Evolutionary conservation across 2,797 vertebrate genomes (phyloP), one percentile per base, ranked within the genome.

Genomic region (Diglossa cyanea): DNA sequence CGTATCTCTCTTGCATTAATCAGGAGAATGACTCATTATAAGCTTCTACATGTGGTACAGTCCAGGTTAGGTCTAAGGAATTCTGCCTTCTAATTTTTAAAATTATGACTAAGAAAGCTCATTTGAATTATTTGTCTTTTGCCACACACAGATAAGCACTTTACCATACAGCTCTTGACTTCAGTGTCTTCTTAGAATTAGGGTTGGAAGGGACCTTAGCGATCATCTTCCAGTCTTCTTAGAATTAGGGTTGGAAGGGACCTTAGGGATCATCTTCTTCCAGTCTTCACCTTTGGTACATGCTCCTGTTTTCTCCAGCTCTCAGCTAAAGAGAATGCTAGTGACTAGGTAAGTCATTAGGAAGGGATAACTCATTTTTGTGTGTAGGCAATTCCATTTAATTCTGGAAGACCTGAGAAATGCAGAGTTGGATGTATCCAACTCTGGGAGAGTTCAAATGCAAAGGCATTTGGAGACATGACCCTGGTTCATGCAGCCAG

Each of bases 101-200:
- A 81, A 74, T 90, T 88, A 94, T 95, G 90, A 91, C 85, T 94
- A 86, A 96, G 94, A 94, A 86, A 78, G 76, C 89, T 96, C 75
- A 88, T 95, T 88, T 88, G 76, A 94, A 84, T 95, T 87, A 47
- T n/a, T 94, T 93, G 87, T 92, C 82, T 91, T 84, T 86, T 90
- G 79, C 94, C 79, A 79, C 85, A 86, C 65, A 61, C 68, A 78
- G 93, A 91, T 96, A 79, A 90, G 66, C 40, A 2, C 79, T 85
- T 87, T 70, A 50, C 75, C 1, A 1, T 79, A 30, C 35, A 30
- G 47, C 70, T 83, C 62, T 73, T 90, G 40, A 73, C 71, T 88
- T 66, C 85, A 53, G 79, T 35, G 28, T 35, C 60, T 66, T 28
- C 58, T 72, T 54, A 77, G 66, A 53, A 51, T 51, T 71, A 40